Evolutionary conservation across 2,113 vertebrate species (phyloP).

Genomic region (Tragelaphus buxtoni): DNA sequence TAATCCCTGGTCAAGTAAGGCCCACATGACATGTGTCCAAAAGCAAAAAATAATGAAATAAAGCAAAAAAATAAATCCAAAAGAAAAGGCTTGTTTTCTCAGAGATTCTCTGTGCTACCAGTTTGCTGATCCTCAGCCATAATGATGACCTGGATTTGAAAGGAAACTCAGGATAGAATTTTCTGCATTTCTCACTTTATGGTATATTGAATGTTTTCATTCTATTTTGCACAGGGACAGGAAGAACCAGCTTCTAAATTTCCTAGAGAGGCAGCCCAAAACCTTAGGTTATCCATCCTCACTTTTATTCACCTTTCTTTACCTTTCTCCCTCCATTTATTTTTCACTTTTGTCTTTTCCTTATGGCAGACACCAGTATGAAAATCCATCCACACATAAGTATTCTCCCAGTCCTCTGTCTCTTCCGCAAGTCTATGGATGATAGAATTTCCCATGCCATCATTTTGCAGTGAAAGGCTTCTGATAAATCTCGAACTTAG

Average conservation of each 20-base stretch:
- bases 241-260: background rate
- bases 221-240: background rate
- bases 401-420: constrained; percentile 59
- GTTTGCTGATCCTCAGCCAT: background rate
- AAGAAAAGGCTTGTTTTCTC: background rate
- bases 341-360: constrained; percentile 27
- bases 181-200: background rate
- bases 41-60: background rate
- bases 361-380: constrained; percentile 7
- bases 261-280: background rate
- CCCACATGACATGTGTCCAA: background rate
- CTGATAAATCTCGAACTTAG: constrained; percentile 67
- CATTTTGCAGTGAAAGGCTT: constrained; percentile 63
- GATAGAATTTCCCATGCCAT: constrained; percentile 63
- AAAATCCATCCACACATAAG: constrained; percentile 52
- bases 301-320: background rate
- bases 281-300: background rate
- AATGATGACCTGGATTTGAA: background rate
- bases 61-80: background rate
- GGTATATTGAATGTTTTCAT: background rate
- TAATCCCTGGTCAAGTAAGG: background rate
- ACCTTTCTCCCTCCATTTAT: background rate
- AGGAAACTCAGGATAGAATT: background rate
- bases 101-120: background rate
- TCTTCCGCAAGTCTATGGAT: constrained; percentile 51